phyloP scores from a whole-genome alignment of 2,113 vertebrate genomes.

The Bubo bubo region DNA sequence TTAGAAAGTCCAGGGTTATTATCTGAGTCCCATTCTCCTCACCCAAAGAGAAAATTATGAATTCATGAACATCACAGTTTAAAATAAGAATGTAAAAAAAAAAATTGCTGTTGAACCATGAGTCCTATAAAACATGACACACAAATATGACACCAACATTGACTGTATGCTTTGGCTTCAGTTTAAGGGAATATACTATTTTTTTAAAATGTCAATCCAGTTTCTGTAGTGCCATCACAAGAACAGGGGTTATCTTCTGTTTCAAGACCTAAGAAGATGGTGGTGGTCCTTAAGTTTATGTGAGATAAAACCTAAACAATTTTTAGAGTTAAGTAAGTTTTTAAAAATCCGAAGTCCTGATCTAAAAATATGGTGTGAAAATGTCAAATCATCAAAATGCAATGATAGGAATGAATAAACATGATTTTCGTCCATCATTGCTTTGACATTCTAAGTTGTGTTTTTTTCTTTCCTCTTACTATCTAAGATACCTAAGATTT shows the following conservation, averaged over 20 bases:
- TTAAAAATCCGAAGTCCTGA: background rate
- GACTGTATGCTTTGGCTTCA: background rate
- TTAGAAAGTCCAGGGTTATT: background rate
- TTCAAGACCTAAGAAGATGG: background rate
- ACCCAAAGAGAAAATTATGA: background rate
- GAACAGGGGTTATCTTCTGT: background rate
- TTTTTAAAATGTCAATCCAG: background rate
- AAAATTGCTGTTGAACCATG: background rate
- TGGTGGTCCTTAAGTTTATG: background rate
- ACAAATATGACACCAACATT: background rate
- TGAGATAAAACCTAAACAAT: background rate
- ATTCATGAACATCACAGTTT: background rate
- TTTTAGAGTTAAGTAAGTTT: background rate
- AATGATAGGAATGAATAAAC: background rate
- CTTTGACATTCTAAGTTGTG: background rate
- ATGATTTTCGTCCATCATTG: background rate
- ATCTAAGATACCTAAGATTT: background rate
- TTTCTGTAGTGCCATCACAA: background rate
- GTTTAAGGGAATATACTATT: background rate
- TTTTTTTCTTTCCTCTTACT: background rate
- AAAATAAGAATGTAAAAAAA: background rate
- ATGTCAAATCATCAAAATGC: accelerated
- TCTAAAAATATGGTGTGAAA: background rate
- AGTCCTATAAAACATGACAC: background rate
- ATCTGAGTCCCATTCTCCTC: background rate